Evolutionary conservation across 2,888 invertebrate genomes (phyloP).

Genomic region (Torymus texanus): DNA sequence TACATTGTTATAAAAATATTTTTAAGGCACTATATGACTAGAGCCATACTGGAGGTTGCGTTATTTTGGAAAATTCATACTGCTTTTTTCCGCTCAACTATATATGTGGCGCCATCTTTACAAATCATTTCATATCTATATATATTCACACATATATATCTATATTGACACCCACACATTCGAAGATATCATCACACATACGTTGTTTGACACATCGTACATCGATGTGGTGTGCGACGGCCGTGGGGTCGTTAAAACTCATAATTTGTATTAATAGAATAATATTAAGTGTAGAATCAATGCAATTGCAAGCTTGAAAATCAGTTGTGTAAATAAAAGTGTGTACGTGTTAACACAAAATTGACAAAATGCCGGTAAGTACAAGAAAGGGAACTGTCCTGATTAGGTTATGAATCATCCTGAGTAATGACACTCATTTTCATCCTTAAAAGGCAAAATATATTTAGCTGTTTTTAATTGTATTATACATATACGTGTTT

Average conservation of each 20-base stretch:
- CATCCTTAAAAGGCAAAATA: background rate
- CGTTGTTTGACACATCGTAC: constrained; percentile 20
- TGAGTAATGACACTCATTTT: too few species aligned
- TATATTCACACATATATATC: background rate
- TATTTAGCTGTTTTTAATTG: background rate
- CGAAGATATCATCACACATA: background rate
- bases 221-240: constrained; percentile 14
- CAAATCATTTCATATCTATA: background rate
- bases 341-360: constrained; percentile 12
- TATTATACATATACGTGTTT: background rate
- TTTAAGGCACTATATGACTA: too few species aligned
- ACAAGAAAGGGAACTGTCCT: background rate
- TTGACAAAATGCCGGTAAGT: constrained; percentile 54
- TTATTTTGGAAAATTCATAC: background rate
- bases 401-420: constrained; percentile 51
- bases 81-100: background rate
- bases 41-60: too few species aligned
- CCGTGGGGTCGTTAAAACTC: background rate
- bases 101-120: constrained; percentile 31
- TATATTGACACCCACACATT: background rate
- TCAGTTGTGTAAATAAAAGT: constrained; percentile 22
- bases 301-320: background rate
- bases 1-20: too few species aligned
- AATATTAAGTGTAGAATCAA: background rate
- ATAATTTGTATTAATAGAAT: too few species aligned